Evolutionary conservation across 2,888 invertebrate genomes (phyloP).

Genomic region (Catocala nupta): DNA sequence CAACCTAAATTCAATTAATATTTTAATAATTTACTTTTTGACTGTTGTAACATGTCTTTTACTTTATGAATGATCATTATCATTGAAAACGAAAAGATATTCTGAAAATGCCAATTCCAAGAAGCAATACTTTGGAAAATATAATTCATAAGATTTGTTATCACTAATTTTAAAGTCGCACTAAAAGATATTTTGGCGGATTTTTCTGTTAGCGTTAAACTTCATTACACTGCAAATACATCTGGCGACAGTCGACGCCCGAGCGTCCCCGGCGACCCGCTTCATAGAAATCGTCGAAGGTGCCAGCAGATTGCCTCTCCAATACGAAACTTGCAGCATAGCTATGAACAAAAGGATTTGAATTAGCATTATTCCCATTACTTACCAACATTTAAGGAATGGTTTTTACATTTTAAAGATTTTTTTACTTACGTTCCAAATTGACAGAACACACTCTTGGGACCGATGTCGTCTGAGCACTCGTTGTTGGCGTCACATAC

Average conservation of each 20-base stretch:
- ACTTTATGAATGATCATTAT: neutral
- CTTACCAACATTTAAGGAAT: neutral
- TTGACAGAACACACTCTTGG: conserved; percentile 96
- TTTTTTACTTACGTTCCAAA: conserved; percentile 94
- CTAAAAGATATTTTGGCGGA: conserved; percentile 52
- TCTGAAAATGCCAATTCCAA: conserved; percentile 32
- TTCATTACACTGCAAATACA: conserved; percentile 96
- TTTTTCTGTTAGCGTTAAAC: conserved; percentile 85
- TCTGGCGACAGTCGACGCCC: conserved; percentile 94
- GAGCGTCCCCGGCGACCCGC: conserved; percentile 95
- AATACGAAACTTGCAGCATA: conserved; percentile 95
- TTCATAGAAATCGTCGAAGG: conserved; percentile 93
- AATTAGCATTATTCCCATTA: neutral
- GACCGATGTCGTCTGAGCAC: conserved; percentile 93
- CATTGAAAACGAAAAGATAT: conserved; percentile 18
- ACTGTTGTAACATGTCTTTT: conserved; percentile 34
- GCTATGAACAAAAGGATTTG: conserved; percentile 76
- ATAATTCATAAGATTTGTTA: conserved; percentile 42
- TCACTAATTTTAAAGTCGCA: conserved; percentile 55
- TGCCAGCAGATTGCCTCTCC: conserved; percentile 91
- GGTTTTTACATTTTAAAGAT: neutral
- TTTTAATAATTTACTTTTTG: conserved; percentile 45
- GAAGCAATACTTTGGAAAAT: conserved; percentile 43
- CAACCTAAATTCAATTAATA: conserved; percentile 43
- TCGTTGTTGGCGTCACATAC: conserved; percentile 96